These are phyloP conservation scores for Spilosoma lubricipeda DNA, from an alignment of 2,888 invertebrate species.

Conservation along the genomic window DNA sequence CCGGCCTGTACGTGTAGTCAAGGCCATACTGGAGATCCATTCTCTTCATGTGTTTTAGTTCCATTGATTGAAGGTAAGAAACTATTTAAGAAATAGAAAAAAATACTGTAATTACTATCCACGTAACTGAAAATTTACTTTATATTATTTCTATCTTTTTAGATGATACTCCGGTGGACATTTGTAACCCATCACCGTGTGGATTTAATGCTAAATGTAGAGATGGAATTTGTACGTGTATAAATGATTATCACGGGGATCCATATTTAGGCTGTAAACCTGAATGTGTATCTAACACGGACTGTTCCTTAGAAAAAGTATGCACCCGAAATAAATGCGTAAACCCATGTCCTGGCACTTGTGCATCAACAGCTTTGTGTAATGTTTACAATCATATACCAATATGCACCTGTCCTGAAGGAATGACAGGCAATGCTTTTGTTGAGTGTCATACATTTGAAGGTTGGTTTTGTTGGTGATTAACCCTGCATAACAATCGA, in stretches of 20 bases:
- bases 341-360: conserved; percentile 91
- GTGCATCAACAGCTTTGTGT: conserved; percentile 87
- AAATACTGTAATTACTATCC: not conserved
- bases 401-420: conserved; percentile 88
- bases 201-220: conserved; percentile 88
- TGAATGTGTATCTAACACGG: conserved; percentile 91
- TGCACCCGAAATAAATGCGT: conserved; percentile 91
- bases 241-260: conserved; percentile 90
- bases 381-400: conserved; percentile 89
- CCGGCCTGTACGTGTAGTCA: conserved; percentile 89
- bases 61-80: conserved; percentile 77
- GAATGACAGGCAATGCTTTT: conserved; percentile 90
- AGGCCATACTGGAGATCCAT: conserved; percentile 93
- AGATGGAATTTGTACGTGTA: conserved; percentile 89
- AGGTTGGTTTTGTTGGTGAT: conserved; percentile 69
- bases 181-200: conserved; percentile 92
- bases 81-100: not conserved
- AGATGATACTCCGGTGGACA: conserved; percentile 82
- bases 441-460: conserved; percentile 86
- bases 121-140: not conserved
- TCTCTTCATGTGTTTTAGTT: conserved; percentile 86
- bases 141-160: conserved; percentile 43
- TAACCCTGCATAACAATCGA: not conserved
- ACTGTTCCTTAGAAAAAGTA: conserved; percentile 89
- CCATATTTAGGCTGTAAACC: conserved; percentile 91